Evolutionary conservation across 2,797 vertebrate species (phyloP).

Genomic region (Buphagus erythrorhynchus): DNA sequence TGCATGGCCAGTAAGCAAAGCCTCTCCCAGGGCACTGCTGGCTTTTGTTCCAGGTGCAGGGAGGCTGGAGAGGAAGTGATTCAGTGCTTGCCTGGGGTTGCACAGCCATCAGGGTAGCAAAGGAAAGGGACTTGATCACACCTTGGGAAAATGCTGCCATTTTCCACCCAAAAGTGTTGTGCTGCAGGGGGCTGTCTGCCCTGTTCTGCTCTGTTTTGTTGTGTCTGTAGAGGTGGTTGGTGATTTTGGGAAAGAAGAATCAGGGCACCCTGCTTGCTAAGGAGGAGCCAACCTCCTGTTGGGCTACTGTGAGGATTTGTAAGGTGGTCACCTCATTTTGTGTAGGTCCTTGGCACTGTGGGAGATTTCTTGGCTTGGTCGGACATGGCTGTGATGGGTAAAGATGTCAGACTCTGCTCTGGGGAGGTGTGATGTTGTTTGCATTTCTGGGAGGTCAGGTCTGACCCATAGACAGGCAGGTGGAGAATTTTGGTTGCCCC

Average conservation of each 20-base stretch:
- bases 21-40: not conserved
- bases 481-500: not conserved
- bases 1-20: rapidly evolving
- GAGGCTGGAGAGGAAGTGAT: not conserved
- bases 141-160: not conserved
- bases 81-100: not conserved
- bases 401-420: not conserved
- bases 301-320: not conserved
- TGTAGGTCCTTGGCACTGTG: not conserved
- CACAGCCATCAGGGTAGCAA: not conserved
- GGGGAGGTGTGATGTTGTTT: not conserved
- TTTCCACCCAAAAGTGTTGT: not conserved
- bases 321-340: not conserved
- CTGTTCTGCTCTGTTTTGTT: not conserved
- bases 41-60: not conserved
- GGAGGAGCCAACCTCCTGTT: not conserved
- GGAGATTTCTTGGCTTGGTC: not conserved
- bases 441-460: not conserved
- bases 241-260: not conserved
- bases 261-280: rapidly evolving
- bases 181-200: not conserved
- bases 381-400: rapidly evolving
- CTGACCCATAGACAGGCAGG: not conserved
- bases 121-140: not conserved
- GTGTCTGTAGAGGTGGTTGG: not conserved